Percentiles rank a stretch among this genome's conserved stretches.
phyloP scores from a whole-genome alignment of 30 jellyfish, hydroid and myxozoan species.

The Sanderia malayensis region DNA sequence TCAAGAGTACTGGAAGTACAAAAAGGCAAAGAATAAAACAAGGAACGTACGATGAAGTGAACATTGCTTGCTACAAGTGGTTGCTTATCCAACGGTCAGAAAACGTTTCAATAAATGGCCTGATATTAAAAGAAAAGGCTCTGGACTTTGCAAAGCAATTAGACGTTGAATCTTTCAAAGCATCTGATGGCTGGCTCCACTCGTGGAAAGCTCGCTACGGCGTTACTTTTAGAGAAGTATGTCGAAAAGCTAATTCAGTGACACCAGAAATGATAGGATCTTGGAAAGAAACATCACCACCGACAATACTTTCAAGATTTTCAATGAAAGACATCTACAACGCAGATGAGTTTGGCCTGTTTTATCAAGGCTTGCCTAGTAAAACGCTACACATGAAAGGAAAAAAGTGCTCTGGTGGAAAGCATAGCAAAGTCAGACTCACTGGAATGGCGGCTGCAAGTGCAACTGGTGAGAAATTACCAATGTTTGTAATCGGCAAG shows the following conservation, averaged over 20 bases:
- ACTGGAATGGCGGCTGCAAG: conserved; percentile 37
- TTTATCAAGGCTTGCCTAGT: conserved; percentile 25
- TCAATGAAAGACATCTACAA: conserved; percentile 24
- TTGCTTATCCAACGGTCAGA: conserved; percentile 8
- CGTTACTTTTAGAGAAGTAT: conserved; percentile 33
- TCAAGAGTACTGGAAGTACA: not conserved
- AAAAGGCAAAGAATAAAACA: not conserved
- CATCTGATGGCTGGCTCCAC: conserved; percentile 59
- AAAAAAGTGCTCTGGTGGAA: conserved; percentile 52
- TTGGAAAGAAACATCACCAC: conserved; percentile 40
- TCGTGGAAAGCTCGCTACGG: conserved; percentile 39
- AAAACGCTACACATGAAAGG: conserved; percentile 28
- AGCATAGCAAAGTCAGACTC: conserved; percentile 5
- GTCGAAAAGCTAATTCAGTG: conserved; percentile 43
- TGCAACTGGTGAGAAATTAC: conserved; percentile 51
- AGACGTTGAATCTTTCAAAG: conserved; percentile 29
- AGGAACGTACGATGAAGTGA: conserved; percentile 14
- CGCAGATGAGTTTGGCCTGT: conserved; percentile 43
- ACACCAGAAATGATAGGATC: conserved; percentile 54
- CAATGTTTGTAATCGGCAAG: conserved; percentile 52
- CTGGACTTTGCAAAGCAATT: conserved; percentile 40
- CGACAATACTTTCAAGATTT: conserved; percentile 49
- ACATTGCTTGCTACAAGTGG: conserved; percentile 12
- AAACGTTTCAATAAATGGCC: conserved; percentile 46
- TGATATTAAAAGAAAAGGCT: conserved; percentile 34